Percentiles rank a stretch among this genome's conserved stretches.
phyloP scores from a whole-genome alignment of 2,113 vertebrate genomes.

The Tragelaphus buxtoni region DNA sequence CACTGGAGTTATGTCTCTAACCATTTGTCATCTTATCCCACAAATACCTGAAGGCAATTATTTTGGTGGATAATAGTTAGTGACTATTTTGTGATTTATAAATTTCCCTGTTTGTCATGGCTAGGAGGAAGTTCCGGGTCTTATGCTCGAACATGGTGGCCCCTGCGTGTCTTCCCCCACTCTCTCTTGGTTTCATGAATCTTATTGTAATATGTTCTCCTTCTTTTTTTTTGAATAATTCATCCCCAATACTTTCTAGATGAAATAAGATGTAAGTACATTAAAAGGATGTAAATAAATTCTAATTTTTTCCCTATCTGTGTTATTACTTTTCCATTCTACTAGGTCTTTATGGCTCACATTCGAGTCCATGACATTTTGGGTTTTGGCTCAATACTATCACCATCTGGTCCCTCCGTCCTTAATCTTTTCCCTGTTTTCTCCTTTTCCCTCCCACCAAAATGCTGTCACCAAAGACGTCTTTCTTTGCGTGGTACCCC shows the following conservation, averaged over 20 bases:
- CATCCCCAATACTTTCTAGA: not conserved
- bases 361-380: slow-evolving; percentile 36
- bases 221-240: not conserved
- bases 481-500: not conserved
- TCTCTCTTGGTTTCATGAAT: not conserved
- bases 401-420: slow-evolving; percentile 52
- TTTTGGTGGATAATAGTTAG: not conserved
- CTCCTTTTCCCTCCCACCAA: slow-evolving; percentile 50
- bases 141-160: not conserved
- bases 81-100: not conserved
- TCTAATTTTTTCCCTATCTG: not conserved
- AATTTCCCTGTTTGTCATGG: not conserved
- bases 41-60: not conserved
- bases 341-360: slow-evolving; percentile 4
- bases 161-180: not conserved
- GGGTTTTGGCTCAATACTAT: slow-evolving; percentile 29
- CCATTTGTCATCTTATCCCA: not conserved
- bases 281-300: not conserved
- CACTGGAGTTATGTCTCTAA: not conserved
- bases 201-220: not conserved
- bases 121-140: not conserved
- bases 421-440: slow-evolving; percentile 47
- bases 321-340: not conserved
- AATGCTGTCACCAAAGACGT: slow-evolving; percentile 41
- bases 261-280: not conserved